Base-by-base conservation (phyloP, 1,140 invertebrate genomes). In the Cephus cinctus region DNA sequence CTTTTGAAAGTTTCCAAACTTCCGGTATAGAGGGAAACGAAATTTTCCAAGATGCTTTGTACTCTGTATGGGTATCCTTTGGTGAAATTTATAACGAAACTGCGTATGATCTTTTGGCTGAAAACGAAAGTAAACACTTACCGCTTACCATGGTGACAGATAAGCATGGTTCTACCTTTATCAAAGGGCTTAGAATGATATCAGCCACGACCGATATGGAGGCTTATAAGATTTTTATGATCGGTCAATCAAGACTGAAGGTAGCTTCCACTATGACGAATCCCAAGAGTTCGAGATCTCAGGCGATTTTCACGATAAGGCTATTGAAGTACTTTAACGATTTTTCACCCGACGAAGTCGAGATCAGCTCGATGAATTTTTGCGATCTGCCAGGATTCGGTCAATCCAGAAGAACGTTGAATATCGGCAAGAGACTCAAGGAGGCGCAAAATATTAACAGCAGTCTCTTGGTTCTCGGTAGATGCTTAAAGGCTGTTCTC, bases 11-110 rank as follows among this genome's bases (percentile, higher is more conserved):
- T 5, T 8, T 58, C 1, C 22, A 42, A 5, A 54, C 52, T 16
- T 45, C 14, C 43, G 5, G n/a, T 9, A n/a, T 8, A 38, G 30
- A 0, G 36, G 36, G 66, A 52, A 50, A 59, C 5, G 68, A 75
- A 45, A 48, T n/a, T 66, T 53, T 38, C 49, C 46, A 3, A 46
- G 54, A 39, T 12, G 56, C 36, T 6, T 61, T 69, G 47, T 75
- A 57, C 51, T 64, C 56, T 38, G 76, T 92, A 5, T 94, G 92
- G 90, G 79, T 96, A 11, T 92, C 90, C 6, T 94, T 92, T 72
- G 83, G 84, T 2, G 93, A 97, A 74, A 89, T 98, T 41, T 96
- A 97, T 67, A 96, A 96, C 75, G 94, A 96, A 62, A 79, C 82
- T 9, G 82, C 96, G 6, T 93, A 87, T 68, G 94, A 97, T 75